Percentiles rank a stretch among this genome's conserved stretches.
phyloP scores from a whole-genome alignment of 2,113 vertebrate genomes.

The Vulpes lagopus region DNA sequence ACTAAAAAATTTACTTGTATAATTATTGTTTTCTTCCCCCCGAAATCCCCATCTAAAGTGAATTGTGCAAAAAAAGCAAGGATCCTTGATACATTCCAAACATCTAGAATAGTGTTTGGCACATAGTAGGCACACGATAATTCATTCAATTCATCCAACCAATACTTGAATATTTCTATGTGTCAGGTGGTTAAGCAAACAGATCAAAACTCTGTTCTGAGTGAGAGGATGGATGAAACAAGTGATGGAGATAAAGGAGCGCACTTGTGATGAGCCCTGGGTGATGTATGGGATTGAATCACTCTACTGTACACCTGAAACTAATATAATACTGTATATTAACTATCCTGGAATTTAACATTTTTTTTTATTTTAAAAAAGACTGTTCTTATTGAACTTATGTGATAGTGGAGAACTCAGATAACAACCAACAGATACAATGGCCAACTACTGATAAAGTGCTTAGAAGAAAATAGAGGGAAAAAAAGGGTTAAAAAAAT shows the following conservation, averaged over 20 bases:
- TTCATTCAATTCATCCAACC: background rate
- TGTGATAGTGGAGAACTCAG: background rate
- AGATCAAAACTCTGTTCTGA: background rate
- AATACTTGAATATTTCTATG: background rate
- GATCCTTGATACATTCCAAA: background rate
- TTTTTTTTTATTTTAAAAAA: background rate
- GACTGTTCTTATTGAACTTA: background rate
- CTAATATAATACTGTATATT: background rate
- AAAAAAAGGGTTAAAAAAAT: background rate
- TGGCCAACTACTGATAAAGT: background rate
- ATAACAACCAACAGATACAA: background rate
- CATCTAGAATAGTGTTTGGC: slow-evolving; percentile 24
- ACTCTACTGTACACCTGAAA: background rate
- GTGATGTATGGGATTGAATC: background rate
- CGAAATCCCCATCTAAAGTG: background rate
- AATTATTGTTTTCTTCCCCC: background rate
- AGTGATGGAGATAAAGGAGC: background rate
- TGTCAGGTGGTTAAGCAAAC: background rate
- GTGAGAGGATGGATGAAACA: background rate
- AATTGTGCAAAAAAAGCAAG: background rate
- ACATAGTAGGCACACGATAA: background rate
- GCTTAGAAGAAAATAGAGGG: background rate
- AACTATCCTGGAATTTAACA: background rate
- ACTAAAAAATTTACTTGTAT: background rate
- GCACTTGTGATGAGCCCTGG: background rate